Evolutionary conservation across 2,888 invertebrate genomes (phyloP), one percentile per base, ranked within the genome.

Genomic region (Acrobeloides nanus): DNA sequence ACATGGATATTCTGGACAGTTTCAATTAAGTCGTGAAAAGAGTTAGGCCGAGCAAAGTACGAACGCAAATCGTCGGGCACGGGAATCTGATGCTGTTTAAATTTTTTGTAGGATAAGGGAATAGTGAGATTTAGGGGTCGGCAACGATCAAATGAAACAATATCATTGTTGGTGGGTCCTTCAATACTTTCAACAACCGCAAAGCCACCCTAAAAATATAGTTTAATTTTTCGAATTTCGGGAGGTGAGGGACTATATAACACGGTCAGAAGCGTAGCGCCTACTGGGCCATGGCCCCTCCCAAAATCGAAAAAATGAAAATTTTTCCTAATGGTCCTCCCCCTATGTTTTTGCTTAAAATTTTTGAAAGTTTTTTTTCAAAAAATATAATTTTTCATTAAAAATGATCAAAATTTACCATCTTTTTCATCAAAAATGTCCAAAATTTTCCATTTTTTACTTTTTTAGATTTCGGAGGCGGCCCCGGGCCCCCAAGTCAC

Each of bases 191-290:
- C 48, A 18, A 59, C 48, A 10, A 62, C 61, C 18, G 34, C 56
- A 32, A 60, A 64, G n/a, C 42, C 51, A 18, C 44, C 51, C 58
- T 59, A 21, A 25, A 57, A 50, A 40, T 20, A 42, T n/a, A n/a
- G n/a, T n/a, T n/a, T 20, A 35, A 35, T n/a, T 12, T 20, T 31
- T 35, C 10, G 12, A 26, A n/a, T 35, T 12, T n/a, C 24, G 10
- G 10, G 32, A 26, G 12, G 10, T 10, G 12, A 7, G 1, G 10
- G 10, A 12, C 18, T 21, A 18, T 42, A 41, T 42, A 18, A 33
- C 32, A 41, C 42, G 12, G 12, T 12, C 15, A 12, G 10, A 18
- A n/a, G 39, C 21, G 4, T 7, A 43, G 12, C 32, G 4, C 0
- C 4, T 21, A 18, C 20, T 29, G 29, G 12, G 12, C 10, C 10